Conservation (phyloP, 92 coral and sea anemone genomes). For the Epizoanthus rinbou region DNA sequence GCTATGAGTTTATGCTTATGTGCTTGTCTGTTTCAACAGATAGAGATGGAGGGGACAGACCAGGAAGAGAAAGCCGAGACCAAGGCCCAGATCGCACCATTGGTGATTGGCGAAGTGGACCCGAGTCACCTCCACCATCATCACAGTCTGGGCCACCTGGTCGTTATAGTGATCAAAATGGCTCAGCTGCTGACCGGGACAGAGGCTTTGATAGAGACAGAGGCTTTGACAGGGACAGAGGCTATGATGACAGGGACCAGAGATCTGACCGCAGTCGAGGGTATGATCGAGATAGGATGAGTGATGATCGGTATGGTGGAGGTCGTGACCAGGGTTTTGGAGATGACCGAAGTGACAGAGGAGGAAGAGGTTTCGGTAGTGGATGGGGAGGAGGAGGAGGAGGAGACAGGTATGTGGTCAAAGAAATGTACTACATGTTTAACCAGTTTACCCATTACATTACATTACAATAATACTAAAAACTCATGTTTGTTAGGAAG, state of each 20-base stretch:
- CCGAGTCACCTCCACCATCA: slow-evolving; percentile 58
- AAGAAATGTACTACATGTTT: background rate
- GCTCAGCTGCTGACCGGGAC: slow-evolving; percentile 43
- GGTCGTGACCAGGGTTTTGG: slow-evolving; percentile 45
- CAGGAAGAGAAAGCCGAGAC: slow-evolving; percentile 57
- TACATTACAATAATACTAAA: too few relatives aligned
- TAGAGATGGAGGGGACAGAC: slow-evolving; percentile 71
- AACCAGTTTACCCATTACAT: too few relatives aligned
- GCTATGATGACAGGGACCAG: slow-evolving; percentile 45
- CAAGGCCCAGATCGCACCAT: slow-evolving; percentile 71
- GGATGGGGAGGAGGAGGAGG: slow-evolving; percentile 66
- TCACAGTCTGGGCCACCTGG: slow-evolving; percentile 54
- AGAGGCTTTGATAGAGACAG: slow-evolving; percentile 56
- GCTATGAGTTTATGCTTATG: background rate
- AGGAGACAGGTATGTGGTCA: slow-evolving; percentile 35
- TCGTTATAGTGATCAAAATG: slow-evolving; percentile 54
- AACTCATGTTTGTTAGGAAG: too few relatives aligned
- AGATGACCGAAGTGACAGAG: slow-evolving; percentile 41
- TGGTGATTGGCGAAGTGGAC: slow-evolving; percentile 86
- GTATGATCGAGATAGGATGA: slow-evolving; percentile 30
- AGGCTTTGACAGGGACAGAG: slow-evolving; percentile 42
- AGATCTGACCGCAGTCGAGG: slow-evolving; percentile 46
- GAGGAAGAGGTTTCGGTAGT: slow-evolving; percentile 69
- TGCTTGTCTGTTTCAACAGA: slow-evolving; percentile 6
- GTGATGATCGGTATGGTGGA: slow-evolving; percentile 43